phyloP scores from a whole-genome alignment of 2,888 invertebrate genomes.

The Mayetiola destructor region DNA sequence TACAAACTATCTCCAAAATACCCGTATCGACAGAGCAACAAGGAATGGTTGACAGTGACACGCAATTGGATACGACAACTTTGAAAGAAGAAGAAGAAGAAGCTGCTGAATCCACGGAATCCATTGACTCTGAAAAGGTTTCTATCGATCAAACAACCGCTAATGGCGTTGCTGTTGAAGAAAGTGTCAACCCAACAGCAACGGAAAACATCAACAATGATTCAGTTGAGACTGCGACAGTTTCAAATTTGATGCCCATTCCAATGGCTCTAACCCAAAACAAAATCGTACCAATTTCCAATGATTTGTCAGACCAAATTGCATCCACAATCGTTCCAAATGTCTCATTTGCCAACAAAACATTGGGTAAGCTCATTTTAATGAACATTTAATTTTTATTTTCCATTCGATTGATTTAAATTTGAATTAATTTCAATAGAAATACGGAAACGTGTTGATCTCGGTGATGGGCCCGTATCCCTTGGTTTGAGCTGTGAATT shows the following conservation, averaged over 20 bases:
- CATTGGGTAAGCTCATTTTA: background rate
- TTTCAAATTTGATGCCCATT: background rate
- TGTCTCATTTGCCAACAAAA: background rate
- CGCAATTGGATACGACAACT: no score
- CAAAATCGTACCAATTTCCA: background rate
- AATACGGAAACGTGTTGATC: conserved; percentile 29
- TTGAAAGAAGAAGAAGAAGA: no score
- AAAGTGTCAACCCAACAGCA: background rate
- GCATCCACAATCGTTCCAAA: no score
- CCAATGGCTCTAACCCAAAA: background rate
- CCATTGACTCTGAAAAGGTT: no score
- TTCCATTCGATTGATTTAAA: background rate
- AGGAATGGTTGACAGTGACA: no score
- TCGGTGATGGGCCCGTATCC: conserved; percentile 42
- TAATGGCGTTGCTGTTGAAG: no score
- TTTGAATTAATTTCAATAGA: background rate
- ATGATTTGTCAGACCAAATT: background rate
- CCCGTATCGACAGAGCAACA: no score
- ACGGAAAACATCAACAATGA: background rate
- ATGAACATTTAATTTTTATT: background rate
- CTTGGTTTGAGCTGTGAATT: conserved; percentile 61
- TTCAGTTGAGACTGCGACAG: background rate
- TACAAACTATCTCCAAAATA: background rate
- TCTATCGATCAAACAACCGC: no score
- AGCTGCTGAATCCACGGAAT: no score